Evolutionary conservation across 2,113 vertebrate genomes (phyloP).

Genomic region (Bucco capensis): DNA sequence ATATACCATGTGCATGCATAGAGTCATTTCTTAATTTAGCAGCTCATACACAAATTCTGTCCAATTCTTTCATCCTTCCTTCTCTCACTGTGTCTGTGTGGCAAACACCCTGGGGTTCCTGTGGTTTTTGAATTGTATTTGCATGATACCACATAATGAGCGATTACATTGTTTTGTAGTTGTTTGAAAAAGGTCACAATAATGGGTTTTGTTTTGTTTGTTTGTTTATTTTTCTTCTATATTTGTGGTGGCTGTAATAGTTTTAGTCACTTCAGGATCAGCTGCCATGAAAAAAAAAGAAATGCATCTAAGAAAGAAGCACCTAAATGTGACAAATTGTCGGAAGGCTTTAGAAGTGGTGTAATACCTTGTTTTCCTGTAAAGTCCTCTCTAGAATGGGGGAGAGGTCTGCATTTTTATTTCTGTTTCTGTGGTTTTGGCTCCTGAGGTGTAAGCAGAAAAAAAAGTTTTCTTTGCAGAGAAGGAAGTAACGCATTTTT

Average conservation of each 20-base stretch:
- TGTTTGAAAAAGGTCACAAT: not conserved
- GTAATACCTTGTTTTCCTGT: not conserved
- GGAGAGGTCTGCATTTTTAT: not conserved
- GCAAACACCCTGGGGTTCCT: conserved; percentile 20
- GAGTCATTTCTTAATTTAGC: conserved; percentile 6
- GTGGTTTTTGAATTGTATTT: conserved; percentile 27
- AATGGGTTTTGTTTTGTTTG: not conserved
- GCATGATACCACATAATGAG: not conserved
- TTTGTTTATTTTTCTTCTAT: not conserved
- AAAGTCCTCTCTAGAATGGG: not conserved
- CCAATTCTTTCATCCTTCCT: conserved; percentile 6
- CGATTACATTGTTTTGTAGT: not conserved
- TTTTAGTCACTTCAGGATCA: conserved; percentile 16
- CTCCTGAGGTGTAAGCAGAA: not conserved
- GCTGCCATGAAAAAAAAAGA: not conserved
- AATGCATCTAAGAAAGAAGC: not conserved
- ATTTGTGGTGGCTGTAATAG: not conserved
- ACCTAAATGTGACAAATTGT: conserved; percentile 3
- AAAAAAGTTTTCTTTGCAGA: not conserved
- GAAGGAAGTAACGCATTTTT: not conserved
- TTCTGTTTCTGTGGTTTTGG: not conserved
- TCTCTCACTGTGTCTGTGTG: not conserved
- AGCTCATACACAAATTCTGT: conserved; percentile 1
- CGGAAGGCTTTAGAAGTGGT: conserved; percentile 14
- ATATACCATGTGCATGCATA: not conserved